These are phyloP conservation scores for Rana temporaria DNA, from an alignment of 2,113 vertebrate species.

Conservation along the genomic window DNA sequence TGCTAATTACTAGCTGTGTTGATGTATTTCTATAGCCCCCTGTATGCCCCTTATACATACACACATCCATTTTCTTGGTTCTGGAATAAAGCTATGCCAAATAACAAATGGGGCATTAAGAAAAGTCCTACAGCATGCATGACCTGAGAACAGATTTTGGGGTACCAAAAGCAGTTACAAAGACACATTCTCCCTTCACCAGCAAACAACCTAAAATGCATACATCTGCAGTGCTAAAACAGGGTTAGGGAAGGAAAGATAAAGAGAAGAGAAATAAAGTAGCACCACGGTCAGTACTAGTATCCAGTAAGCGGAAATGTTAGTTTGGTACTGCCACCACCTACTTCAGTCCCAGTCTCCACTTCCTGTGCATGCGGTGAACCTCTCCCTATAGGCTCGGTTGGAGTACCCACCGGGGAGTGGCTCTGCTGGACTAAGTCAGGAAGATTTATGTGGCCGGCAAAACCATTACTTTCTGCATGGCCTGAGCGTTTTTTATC, in stretches of 20 bases:
- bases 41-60: no score
- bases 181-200: no score
- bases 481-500: constrained; percentile 90
- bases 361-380: constrained; percentile 86
- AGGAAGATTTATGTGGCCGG: constrained; percentile 91
- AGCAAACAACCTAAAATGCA: background rate
- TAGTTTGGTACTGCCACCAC: constrained; percentile 68
- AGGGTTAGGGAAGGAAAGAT: background rate
- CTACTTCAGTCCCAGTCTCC: constrained; percentile 91
- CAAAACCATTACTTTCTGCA: constrained; percentile 91
- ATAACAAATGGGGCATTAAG: no score
- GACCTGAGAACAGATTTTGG: no score
- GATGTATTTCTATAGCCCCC: no score
- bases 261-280: no score
- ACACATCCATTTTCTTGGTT: no score
- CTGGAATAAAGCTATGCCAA: no score
- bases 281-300: constrained; percentile 8
- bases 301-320: constrained; percentile 29
- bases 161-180: no score
- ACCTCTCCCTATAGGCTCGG: constrained; percentile 80
- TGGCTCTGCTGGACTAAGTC: constrained; percentile 96
- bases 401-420: constrained; percentile 86
- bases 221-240: background rate
- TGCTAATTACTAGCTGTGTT: no score
- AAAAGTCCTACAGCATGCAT: no score